phyloP scores from a whole-genome alignment of 2,888 invertebrate genomes.

The Smittia sp. region DNA sequence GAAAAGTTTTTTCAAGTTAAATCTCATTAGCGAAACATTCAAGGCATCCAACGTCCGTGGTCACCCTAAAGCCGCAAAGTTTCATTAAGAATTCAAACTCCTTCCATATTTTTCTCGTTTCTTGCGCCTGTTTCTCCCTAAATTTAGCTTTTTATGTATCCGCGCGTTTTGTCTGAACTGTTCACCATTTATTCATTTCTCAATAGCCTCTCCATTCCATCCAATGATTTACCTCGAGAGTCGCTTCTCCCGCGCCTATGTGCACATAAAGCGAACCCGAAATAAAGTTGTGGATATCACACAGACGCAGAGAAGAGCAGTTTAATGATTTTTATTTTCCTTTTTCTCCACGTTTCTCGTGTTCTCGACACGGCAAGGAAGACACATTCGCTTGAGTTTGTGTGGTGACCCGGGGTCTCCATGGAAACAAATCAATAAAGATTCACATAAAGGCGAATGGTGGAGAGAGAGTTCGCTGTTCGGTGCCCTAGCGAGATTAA shows the following conservation, averaged over 20 bases:
- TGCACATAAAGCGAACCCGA: background rate
- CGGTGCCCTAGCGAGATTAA: constrained; percentile 18
- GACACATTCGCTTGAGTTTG: constrained; percentile 32
- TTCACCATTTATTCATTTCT: too few relatives aligned
- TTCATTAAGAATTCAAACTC: too few relatives aligned
- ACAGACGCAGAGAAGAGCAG: constrained; percentile 34
- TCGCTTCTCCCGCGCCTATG: background rate
- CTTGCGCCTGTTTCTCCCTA: background rate
- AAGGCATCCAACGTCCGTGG: too few relatives aligned
- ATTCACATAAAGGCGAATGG: constrained; percentile 16
- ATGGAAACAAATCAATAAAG: constrained; percentile 44
- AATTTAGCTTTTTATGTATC: background rate
- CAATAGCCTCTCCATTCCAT: constrained; percentile 13
- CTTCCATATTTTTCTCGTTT: background rate
- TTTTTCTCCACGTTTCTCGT: background rate
- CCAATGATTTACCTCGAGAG: constrained; percentile 4
- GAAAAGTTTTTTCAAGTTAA: too few relatives aligned
- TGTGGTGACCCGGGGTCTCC: constrained; percentile 44
- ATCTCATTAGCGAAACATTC: too few relatives aligned
- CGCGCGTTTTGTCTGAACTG: too few relatives aligned
- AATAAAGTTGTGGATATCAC: constrained; percentile 20
- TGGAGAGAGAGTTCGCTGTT: background rate
- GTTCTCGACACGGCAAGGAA: constrained; percentile 9
- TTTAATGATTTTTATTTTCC: constrained; percentile 36
- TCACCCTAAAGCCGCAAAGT: too few relatives aligned